Evolutionary conservation across 2,113 vertebrate genomes (phyloP), one percentile per base, ranked within the genome.

Genomic region (Atrichornis clamosus): DNA sequence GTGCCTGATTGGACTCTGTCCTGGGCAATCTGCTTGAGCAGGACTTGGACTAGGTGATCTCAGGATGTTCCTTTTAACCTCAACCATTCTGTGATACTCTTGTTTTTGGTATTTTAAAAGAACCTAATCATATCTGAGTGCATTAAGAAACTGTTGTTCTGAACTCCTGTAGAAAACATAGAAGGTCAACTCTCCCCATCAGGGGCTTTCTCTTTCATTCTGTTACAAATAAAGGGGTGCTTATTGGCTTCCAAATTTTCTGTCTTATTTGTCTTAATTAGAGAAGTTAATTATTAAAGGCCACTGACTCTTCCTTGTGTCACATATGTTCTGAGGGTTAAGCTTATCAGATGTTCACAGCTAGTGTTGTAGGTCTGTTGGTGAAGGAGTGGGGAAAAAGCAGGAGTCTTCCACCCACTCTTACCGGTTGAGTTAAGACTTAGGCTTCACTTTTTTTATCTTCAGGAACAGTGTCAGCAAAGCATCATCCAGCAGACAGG

Each of bases 401-500:
- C 72, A 46, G 42, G 47, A 88, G 24, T 83, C 60, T 95, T 85
- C 63, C 49, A 94, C 59, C 63, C 22, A 30, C 75, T 86, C 44
- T 73, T 58, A 87, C 27, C 81, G 89, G 81, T 70, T 62, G 89
- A 91, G 70, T 77, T 91, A 68, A 88, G 83, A 49, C 59, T 85
- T 94, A 18, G 59, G 73, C 72, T 90, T 86, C 56, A 27, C 52
- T 58, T 85, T 72, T 91, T 90, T 92, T 74, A 69, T 84, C 85
- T 89, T 56, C 55, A 87, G 84, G 65, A 96, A 32, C 55, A 83
- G 58, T 92, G 79, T 96, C 90, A 88, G 90, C 63, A 87, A 89
- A 91, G 68, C 70, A 74, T 93, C 95, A 78, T 74, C 47, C 88
- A 68, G 37, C 85, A 93, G 87, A 67, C 44, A 49, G 93, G 92